Base-by-base conservation (phyloP, 2,797 vertebrate genomes). In the Arctocebus calabarensis region DNA sequence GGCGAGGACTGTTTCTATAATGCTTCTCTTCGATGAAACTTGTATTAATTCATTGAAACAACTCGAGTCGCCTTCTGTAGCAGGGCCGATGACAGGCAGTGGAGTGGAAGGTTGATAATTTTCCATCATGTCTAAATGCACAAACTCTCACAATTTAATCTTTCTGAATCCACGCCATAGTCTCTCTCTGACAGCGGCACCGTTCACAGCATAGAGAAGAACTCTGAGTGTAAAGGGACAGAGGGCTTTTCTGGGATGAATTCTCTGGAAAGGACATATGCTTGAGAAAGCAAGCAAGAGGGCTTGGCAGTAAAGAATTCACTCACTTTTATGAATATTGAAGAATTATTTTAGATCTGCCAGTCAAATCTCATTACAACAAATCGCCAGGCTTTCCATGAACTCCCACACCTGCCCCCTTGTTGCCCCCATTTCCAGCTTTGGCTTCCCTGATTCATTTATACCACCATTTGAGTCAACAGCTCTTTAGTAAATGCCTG, bases 281-380 rank as follows among this genome's bases (percentile, higher is more conserved):
- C 19, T 91, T 70, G n/a, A 22, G 23, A 73, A 84, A 94, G 64
- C n/a, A 93, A 82, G 12, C 3, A 75, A 88, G 64, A 40, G 10
- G 19, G 7, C 3, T 66, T 88, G 78, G 20, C 7, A 79, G 32
- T 37, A 71, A 71, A 93, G 29, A 87, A 88, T 59, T 81, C 14
- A 85, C 4, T 84, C 64, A 37, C 7, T 40, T 83, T 74, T 68
- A 86, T 89, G 20, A 92, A 37, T 70, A 52, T 20, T 70, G 23
- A n/a, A 34, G 20, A 70, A 34, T 20, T 92, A 19, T 55, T 95
- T 96, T 73, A 66, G 10, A 82, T 45, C 45, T 93, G 5, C 55
- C 40, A 34, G 25, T 93, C 45, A 87, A 84, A 91, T 64, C 45
- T 92, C 34, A 82, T 82, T 83, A 52, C 43, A 73, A 88, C 32